Percentiles rank a stretch among this genome's conserved stretches.
Conservation (phyloP, 2,113 vertebrate species). For the Etheostoma cragini region DNA sequence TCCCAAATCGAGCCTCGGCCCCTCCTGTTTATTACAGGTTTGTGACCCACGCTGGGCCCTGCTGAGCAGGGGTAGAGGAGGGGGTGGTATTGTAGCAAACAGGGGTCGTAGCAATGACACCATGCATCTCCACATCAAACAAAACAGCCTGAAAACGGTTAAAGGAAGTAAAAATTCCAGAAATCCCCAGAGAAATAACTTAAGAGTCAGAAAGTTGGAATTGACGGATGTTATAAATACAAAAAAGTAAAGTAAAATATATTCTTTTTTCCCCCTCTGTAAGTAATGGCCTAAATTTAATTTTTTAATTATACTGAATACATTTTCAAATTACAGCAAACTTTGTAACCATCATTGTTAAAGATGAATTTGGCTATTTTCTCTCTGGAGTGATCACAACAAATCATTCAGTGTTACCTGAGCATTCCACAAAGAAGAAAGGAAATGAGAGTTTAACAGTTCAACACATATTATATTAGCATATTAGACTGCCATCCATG, state of each 20-base stretch:
- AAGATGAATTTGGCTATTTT: not conserved
- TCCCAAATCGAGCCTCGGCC: constrained; percentile 76
- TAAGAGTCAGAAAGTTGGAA: constrained; percentile 37
- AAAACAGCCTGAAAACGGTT: constrained; percentile 65
- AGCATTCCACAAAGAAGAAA: not conserved
- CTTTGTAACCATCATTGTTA: constrained; percentile 8
- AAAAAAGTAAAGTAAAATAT: constrained; percentile 18
- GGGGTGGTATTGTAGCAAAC: constrained; percentile 70
- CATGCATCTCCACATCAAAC: constrained; percentile 70
- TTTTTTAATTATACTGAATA: not conserved
- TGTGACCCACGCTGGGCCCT: constrained; percentile 82
- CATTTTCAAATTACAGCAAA: not conserved
- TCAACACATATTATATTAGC: constrained; percentile 35
- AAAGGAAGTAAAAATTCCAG: constrained; percentile 56
- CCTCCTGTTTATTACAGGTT: constrained; percentile 87
- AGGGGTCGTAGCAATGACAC: constrained; percentile 85
- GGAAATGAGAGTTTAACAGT: constrained; percentile 54
- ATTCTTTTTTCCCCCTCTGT: not conserved
- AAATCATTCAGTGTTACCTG: not conserved
- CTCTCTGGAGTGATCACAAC: not conserved
- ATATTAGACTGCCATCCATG: constrained; percentile 13
- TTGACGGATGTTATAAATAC: constrained; percentile 44
- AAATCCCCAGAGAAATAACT: constrained; percentile 39
- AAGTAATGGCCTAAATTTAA: not conserved
- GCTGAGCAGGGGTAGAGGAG: constrained; percentile 71